Evolutionary conservation across 2,888 invertebrate species (phyloP), one percentile per base, ranked within the genome.

Genomic region (Microdon myrmicae): DNA sequence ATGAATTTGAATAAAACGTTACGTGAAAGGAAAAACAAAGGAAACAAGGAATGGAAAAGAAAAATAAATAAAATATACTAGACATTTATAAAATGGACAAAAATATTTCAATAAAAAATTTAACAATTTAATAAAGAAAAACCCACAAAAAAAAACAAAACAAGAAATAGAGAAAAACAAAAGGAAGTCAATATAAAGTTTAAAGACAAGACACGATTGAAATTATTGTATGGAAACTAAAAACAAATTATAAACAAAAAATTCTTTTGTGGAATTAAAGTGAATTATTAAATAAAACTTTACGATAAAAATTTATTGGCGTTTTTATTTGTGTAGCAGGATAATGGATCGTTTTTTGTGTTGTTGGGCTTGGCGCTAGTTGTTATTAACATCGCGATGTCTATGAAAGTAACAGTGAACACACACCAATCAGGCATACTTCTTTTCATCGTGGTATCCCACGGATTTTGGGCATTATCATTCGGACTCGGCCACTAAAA

Each of bases 251-350:
- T 22, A 49, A 29, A 19, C 10, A 44, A n/a, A 20, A 9, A 51
- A 55, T 35, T 64, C 51, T 58, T 58, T 64, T 64, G 58, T 64
- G 64, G 35, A 64, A 45, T 51, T 64, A 64, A 64, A 58, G 53
- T 64, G 64, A 47, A 53, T 41, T 64, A 64, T 64, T 64, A 58
- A 64, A 64, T 64, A 64, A 64, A 64, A 64, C 64, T 64, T 58
- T 64, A 64, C 64, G 58, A 64, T 64, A 64, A 64, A 64, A 64
- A 47, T 43, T 64, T 41, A 64, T 16, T 9, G 12, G 8, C 26
- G 37, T 29, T 9, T 48, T 55, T 39, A 32, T 26, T 28, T 28
- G n/a, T n/a, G n/a, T n/a, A n/a, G n/a, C n/a, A n/a, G n/a, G n/a
- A n/a, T n/a, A n/a, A n/a, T n/a, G n/a, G n/a, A n/a, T n/a, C n/a